Evolutionary conservation across 1,140 invertebrate species (phyloP), one percentile per base, ranked within the genome.

Genomic region (Subanguina moxae): DNA sequence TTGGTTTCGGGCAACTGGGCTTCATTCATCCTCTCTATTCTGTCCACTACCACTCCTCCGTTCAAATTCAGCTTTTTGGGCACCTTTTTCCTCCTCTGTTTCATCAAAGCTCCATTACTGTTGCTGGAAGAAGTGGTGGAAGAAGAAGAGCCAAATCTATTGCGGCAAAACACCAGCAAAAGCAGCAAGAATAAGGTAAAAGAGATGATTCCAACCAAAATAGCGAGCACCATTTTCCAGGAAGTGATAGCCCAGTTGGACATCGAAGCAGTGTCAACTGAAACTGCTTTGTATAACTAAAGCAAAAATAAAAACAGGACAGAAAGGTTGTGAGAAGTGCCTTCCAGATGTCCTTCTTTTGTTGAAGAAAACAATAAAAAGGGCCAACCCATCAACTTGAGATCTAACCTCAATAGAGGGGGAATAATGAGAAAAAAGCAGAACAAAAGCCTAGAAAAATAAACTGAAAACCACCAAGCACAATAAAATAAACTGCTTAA

Each of bases 1-100:
- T 67, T 69, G n/a, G 64, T 32, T 13, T 67, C 67, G 1, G 58
- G 67, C 21, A 70, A 52, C 17, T 61, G 67, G 5, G 57, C 30
- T 23, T 42, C 32, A 13, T 67, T 45, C n/a, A 45, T 32, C 30
- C n/a, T 52, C 3, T 52, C 38, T 19, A 61, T 45, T 15, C 45
- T 70, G 65, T 19, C 61, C 13, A 15, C 45, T 30, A 57, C 46
- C 28, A 27, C 43, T 13, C 27, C 59, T 13, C 45, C 68, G 65
- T 56, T 65, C 61, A 68, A n/a, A 62, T 69, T 48, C 57, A 46
- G 17, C 17, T 11, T 45, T 65, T 64, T 17, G n/a, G n/a, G 25
- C 38, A 1, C 65, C 65, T 43, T 67, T 66, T 42, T 43, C 19
- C 17, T 52, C 48, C 48, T 19, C n/a, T 52, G 48, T 15, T 61